A percentile compares a stretch with the other conserved stretches of the same genome.
Evolutionary conservation across 1,140 invertebrate genomes (phyloP).

Genomic region (Steinernema feltiae): DNA sequence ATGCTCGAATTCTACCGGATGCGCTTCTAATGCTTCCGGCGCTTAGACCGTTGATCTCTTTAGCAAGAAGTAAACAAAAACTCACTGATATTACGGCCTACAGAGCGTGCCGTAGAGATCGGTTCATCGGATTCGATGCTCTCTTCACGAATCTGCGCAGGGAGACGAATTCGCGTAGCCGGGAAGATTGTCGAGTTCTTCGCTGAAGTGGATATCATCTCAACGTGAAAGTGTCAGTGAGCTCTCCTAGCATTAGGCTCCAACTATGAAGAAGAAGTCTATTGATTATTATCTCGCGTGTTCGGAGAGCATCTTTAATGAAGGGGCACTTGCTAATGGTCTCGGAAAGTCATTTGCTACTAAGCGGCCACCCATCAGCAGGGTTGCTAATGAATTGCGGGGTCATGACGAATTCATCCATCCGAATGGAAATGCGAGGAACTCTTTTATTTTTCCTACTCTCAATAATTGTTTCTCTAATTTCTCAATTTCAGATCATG

Average conservation of each 20-base stretch:
- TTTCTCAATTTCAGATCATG: conserved; percentile 51
- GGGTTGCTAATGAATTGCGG: background rate
- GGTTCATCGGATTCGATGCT: conserved; percentile 2
- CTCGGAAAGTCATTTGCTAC: too few relatives aligned
- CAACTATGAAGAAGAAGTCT: background rate
- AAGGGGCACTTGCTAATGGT: background rate
- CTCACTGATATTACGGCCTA: background rate
- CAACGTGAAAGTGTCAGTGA: background rate
- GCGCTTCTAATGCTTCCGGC: background rate
- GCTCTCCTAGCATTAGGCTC: background rate
- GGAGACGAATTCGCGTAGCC: background rate
- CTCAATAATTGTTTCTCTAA: background rate
- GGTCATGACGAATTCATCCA: background rate
- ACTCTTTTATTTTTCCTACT: too few relatives aligned
- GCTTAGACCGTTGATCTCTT: conserved; percentile 7
- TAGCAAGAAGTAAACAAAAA: background rate
- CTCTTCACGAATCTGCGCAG: background rate
- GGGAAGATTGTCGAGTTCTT: background rate
- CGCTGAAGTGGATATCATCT: background rate
- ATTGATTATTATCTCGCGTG: background rate
- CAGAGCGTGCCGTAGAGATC: background rate
- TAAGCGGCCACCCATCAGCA: too few relatives aligned
- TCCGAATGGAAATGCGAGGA: too few relatives aligned
- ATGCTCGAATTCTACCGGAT: background rate
- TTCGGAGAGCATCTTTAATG: background rate